Base-by-base conservation (phyloP, 2,113 vertebrate species). In the Arizona elegans region DNA sequence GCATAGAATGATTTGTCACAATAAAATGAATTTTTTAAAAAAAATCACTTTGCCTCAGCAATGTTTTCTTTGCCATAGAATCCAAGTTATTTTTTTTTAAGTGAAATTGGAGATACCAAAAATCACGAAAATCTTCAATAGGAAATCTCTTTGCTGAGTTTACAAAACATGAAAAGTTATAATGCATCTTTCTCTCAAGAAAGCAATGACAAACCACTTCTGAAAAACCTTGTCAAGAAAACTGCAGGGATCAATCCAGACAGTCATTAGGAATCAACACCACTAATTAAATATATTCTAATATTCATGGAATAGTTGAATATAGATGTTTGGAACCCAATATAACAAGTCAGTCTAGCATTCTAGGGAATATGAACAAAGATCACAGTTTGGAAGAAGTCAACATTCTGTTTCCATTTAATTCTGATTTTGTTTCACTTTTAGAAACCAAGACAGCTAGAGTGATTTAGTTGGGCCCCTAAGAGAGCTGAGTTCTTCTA, bases 391-490 rank as follows among this genome's bases (percentile, higher is more conserved):
- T 91, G 38, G 38, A 92, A 50, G 5, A 90, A 88, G 86, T 58
- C 43, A n/a, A 62, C 52, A 52, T 47, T 54, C 47, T 7, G 1
- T 53, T 54, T 91, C n/a, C 26, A 23, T 21, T 26, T 19, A 9
- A 38, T 94, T 29, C 91, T 88, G 92, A 86, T 75, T 43, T 58
- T 29, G 52, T 93, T 92, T 91, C 81, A 3, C 0, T 1, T 88
- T 90, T 88, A 88, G 91, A 91, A 91, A 70, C n/a, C 29, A n/a
- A 95, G 91, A 15, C 47, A 91, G 23, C 55, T 92, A 90, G 95
- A 93, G 21, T n/a, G 11, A 91, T 11, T 91, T 52, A 91, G 93
- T 92, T 47, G n/a, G 88, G 52, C 5, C 17, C 17, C 23, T 11
- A 91, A 10, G 56, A 90, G 26, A 52, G 91, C n/a, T 87, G 50